Conservation (phyloP, 2,113 vertebrate genomes). For the Struthidea cinerea region DNA sequence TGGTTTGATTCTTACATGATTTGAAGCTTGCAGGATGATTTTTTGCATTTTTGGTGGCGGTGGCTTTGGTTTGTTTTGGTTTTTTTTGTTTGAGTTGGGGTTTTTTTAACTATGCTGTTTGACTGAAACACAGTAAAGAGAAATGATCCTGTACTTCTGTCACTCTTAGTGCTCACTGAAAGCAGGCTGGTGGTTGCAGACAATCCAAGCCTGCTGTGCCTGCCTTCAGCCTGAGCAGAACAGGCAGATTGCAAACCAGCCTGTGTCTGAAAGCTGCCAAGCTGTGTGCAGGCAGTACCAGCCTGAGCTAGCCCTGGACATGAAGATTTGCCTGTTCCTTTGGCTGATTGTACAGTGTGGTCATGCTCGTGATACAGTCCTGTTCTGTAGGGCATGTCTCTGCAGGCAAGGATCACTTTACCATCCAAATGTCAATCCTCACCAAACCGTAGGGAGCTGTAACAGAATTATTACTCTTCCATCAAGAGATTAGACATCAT, state of each 20-base stretch:
- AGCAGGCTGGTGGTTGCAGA: neutral
- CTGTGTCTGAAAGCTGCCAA: neutral
- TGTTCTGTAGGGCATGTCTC: neutral
- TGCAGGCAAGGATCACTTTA: neutral
- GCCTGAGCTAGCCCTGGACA: neutral
- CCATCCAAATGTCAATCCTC: neutral
- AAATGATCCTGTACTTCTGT: neutral
- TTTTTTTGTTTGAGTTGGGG: neutral
- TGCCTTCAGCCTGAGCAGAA: neutral
- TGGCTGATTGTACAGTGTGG: neutral
- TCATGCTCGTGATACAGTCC: rapidly evolving
- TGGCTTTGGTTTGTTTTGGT: rapidly evolving
- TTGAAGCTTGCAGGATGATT: neutral
- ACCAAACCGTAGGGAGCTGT: neutral
- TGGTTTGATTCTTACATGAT: neutral
- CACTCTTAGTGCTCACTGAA: neutral
- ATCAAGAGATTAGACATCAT: neutral
- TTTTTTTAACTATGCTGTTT: neutral
- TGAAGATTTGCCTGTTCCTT: neutral
- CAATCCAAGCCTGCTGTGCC: neutral
- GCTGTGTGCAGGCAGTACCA: neutral
- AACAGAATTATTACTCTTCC: neutral
- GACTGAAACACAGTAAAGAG: neutral
- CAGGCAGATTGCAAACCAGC: neutral
- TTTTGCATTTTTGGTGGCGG: neutral